Base-by-base conservation (phyloP, 2,797 vertebrate species). In the Petrocephalus sullivani region DNA sequence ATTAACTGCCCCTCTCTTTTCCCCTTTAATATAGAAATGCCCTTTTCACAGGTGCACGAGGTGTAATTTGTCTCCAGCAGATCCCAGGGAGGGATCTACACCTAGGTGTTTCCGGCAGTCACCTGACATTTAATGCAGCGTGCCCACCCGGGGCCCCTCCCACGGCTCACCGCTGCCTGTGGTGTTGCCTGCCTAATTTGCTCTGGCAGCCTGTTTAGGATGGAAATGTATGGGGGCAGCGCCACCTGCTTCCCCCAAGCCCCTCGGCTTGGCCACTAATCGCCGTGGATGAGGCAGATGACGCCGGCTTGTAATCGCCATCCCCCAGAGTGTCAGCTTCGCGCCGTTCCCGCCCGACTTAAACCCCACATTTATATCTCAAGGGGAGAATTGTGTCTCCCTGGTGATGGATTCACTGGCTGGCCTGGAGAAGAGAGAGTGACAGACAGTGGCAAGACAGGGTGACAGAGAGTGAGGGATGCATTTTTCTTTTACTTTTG, bases 211-310 rank as follows among this genome's bases (percentile, higher is more conserved):
- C 93, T 94, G 91, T 92, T 95, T 94, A 93, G 90, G 93, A 95
- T 95, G 94, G 88, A 94, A 94, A 95, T 95, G 92, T 92, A 94
- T 95, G 93, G 93, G 93, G 93, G 95, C 92, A 89, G 14, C 86
- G 89, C 88, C 91, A 90, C 56, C 87, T 64, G 54, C 75, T 90
- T 90, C 88, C 87, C 91, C 92, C 93, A 92, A 93, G 94, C 92
- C 92, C 91, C 88, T 87, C 87, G 83, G 33, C 67, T 37, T 75
- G 67, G 28, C 84, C 90, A 93, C 94, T 95, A 95, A 95, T 94
- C 94, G 94, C 90, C 90, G 91, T 92, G 92, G 93, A 91, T 94
- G 91, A 92, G 92, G 91, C 91, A 54, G 91, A 91, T 90, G 92
- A 91, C 91, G 91, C 92, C 91, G 88, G 89, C 92, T 92, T 94